Percentiles rank a stretch among this genome's conserved stretches.
Evolutionary conservation across 2,888 invertebrate species (phyloP).

Genomic region (Xestoiulus laeticollis): DNA sequence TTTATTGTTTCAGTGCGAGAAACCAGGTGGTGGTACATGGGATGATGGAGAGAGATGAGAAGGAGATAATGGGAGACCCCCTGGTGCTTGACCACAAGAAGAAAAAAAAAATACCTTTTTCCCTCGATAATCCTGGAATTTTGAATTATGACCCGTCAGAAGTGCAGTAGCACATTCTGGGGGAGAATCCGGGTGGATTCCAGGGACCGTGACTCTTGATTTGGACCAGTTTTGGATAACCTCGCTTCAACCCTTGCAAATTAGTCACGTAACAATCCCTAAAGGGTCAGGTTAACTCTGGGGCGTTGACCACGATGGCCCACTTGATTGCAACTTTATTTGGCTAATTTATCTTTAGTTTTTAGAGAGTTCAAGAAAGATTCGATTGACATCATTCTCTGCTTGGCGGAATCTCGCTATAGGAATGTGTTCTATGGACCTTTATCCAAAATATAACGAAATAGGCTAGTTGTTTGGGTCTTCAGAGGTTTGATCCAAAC

Average conservation of each 20-base stretch:
- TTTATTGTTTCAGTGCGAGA: conserved; percentile 1
- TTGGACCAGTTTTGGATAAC: neutral
- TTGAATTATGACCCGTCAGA: conserved; percentile 1
- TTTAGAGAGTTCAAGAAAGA: neutral
- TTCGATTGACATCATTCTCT: too few relatives aligned
- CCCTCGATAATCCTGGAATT: neutral
- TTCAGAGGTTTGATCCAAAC: too few relatives aligned
- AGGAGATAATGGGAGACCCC: neutral
- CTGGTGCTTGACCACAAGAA: neutral
- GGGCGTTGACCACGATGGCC: conserved; percentile 20
- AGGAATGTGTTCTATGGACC: too few relatives aligned
- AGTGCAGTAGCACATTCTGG: neutral
- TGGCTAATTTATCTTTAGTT: neutral
- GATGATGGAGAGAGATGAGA: neutral
- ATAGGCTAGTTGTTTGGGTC: too few relatives aligned
- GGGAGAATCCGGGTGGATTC: neutral
- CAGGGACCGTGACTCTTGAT: neutral
- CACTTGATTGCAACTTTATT: neutral
- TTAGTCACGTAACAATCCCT: neutral
- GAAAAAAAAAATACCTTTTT: neutral
- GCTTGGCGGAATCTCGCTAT: too few relatives aligned
- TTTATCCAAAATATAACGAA: too few relatives aligned
- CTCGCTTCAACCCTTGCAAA: neutral
- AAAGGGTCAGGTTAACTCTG: conserved; percentile 1
- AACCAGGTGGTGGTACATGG: conserved; percentile 7